Base-by-base conservation (phyloP, 2,888 invertebrate species). In the Linyphia triangularis region DNA sequence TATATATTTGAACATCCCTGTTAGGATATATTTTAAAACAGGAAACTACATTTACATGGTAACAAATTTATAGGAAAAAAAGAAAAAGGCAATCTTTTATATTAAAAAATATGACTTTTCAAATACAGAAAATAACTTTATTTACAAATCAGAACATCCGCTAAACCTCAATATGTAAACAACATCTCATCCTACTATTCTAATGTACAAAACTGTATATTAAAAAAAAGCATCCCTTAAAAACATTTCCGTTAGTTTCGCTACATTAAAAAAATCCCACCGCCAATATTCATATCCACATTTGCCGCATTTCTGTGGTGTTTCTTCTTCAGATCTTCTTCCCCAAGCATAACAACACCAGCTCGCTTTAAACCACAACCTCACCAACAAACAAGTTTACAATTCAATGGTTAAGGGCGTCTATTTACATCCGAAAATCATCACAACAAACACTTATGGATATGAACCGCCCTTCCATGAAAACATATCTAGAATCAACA, bases 391-490 rank as follows among this genome's bases (percentile, higher is more conserved):
- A 61, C 61, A 73, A 73, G 28, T 51, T 30, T 13, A 37, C 77
- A 73, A 19, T 43, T 82, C 63, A n/a, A 82, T 59, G 26, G 72
- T 19, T 22, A 51, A 40, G 72, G 82, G 82, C 82, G 82, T 82
- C 28, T 82, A 82, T 82, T 82, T 82, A 72, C 82, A 61, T 72
- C 19, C 43, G n/a, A 24, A 82, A 59, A 63, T 40, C 72, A 82
- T 61, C 72, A 70, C 72, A 72, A 82, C 72, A 72, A 82, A 82
- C 72, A 82, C 72, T 82, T 82, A 72, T 61, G 22, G 61, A 82
- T 24, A 82, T 72, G 70, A 70, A 63, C 22, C 59, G 5, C 59
- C 69, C 24, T 19, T 5, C 59, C 65, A 22, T 26, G 30, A 70
- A 78, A 82, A 82, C 72, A 43, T 59, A 26, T 16, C 4, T 24